phyloP scores from a whole-genome alignment of 2,113 vertebrate species.

The Lontra canadensis region DNA sequence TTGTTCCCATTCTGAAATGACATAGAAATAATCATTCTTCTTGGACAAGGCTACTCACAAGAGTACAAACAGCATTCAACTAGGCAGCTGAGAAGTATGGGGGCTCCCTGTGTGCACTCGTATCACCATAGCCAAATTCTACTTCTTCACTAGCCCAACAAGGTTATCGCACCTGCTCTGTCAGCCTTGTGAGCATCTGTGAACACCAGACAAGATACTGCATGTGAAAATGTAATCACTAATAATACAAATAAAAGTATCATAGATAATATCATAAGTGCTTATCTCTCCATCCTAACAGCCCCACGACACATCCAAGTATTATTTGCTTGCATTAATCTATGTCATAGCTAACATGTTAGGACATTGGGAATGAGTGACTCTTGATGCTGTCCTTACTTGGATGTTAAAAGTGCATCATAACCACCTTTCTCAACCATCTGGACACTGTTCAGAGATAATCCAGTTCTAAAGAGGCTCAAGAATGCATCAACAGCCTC shows the following conservation, averaged over 20 bases:
- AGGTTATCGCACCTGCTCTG: neutral
- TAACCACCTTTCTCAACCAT: neutral
- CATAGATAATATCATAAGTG: neutral
- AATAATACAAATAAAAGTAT: neutral
- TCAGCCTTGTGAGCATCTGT: neutral
- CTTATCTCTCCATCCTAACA: neutral
- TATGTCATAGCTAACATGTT: neutral
- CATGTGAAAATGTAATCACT: neutral
- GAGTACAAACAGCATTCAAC: neutral
- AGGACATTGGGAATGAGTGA: neutral
- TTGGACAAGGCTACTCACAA: neutral
- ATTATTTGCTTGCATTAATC: neutral
- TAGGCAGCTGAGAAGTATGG: neutral
- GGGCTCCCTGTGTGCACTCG: neutral
- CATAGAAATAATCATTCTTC: neutral
- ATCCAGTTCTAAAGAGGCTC: neutral
- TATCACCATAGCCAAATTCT: neutral
- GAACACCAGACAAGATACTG: neutral
- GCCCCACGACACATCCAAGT: rapidly evolving
- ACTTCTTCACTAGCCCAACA: neutral
- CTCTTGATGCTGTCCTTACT: neutral
- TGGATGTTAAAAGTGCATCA: neutral
- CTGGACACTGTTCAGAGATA: neutral
- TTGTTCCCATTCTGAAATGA: neutral
- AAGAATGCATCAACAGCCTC: neutral